Evolutionary conservation across 2,888 invertebrate genomes (phyloP), one percentile per base, ranked within the genome.

Genomic region (Flabesymbios commensalis): DNA sequence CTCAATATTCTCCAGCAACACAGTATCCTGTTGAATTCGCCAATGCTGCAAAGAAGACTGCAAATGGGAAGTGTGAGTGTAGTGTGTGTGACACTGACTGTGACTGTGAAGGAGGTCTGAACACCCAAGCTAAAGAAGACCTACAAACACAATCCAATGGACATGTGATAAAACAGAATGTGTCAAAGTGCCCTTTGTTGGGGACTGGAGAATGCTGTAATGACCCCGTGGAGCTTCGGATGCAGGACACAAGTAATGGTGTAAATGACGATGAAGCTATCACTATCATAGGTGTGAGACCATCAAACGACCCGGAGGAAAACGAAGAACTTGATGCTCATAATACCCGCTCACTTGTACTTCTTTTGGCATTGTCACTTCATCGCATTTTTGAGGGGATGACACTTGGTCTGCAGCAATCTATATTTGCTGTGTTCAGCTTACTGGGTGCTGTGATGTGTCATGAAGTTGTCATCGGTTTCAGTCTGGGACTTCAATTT

Each of bases 301-400:
- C n/a, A n/a, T n/a, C n/a, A n/a, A n/a, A 62, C 28, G 59, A 49
- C 14, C 28, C 26, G 7, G 36, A 58, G 29, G 53, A 54, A 5
- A 39, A 42, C 10, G 55, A 26, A 3, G 43, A 26, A 4, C 14
- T 31, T 10, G 14, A 49, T 49, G 28, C 49, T 26, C 65, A 65
- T 57, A 57, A 41, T 7, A 64, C 68, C 2, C 74, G 86, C 7
- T 81, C 84, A 0, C 58, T 85, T 4, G 71, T 86, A 19, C 78
- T 87, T 4, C 75, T 86, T 1, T 65, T 83, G 10, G 86, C 86
- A 4, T 74, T 87, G 0, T 86, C 86, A 1, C 70, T 87, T 1
- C 87, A 87, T 72, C 85, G 86, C 10, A 72, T 86, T 4, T 86
- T 87, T 70, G 87, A 87, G 72, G 87, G 87, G 1, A 72, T 87